Evolutionary conservation across 2,888 invertebrate species (phyloP).

Genomic region (Chaetogeoica ovagalla): DNA sequence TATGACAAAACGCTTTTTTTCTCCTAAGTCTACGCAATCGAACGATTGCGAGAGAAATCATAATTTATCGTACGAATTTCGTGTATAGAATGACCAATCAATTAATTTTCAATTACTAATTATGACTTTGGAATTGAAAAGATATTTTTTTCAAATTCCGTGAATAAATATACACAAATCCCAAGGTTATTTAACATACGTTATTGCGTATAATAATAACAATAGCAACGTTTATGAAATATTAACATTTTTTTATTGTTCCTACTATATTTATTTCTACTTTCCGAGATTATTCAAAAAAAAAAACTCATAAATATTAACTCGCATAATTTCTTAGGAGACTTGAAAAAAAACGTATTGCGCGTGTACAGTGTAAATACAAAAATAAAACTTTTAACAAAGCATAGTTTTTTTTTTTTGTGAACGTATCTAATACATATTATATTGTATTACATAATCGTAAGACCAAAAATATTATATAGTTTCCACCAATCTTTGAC

Average conservation of each 20-base stretch:
- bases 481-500: background rate
- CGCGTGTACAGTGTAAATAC: background rate
- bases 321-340: background rate
- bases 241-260: background rate
- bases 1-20: too few species aligned
- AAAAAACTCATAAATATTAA: background rate
- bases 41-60: too few species aligned
- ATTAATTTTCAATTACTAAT: too few species aligned
- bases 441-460: background rate
- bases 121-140: too few species aligned
- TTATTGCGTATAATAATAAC: background rate
- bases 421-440: background rate
- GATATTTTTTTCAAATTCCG: background rate
- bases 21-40: too few species aligned
- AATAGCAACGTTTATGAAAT: background rate
- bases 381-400: background rate
- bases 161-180: background rate
- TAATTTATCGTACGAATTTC: too few species aligned
- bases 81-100: too few species aligned
- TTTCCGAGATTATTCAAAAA: background rate
- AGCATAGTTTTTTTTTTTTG: background rate
- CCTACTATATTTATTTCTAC: background rate
- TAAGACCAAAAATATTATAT: background rate
- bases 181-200: background rate
- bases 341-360: background rate